phyloP scores from a whole-genome alignment of 2,797 vertebrate species.

The Tympanoctomys barrerae region DNA sequence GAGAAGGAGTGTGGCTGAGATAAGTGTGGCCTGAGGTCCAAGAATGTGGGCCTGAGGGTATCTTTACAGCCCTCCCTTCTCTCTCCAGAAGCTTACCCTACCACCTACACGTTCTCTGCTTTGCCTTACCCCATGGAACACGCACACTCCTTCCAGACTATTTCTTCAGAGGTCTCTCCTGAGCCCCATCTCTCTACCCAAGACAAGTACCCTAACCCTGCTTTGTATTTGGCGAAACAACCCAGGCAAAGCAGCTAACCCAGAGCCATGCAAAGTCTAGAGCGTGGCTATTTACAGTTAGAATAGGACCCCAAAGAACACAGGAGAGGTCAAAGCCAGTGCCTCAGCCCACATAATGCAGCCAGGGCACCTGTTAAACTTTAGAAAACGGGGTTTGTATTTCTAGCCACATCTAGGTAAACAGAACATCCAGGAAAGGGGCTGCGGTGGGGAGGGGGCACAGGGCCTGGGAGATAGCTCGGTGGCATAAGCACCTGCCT shows the following conservation, averaged over 20 bases:
- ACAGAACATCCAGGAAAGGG: not conserved
- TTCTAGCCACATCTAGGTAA: not conserved
- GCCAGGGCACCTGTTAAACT: not conserved
- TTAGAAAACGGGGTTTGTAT: not conserved
- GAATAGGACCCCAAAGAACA: not conserved
- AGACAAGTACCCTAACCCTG: accelerated
- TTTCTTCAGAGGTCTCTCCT: not conserved
- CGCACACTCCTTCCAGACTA: not conserved
- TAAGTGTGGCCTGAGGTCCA: not conserved
- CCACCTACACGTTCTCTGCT: not conserved
- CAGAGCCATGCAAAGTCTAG: not conserved
- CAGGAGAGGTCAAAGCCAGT: no score
- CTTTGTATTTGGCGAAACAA: not conserved
- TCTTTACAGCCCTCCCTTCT: not conserved
- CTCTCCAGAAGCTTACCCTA: not conserved
- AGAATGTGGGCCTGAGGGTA: not conserved
- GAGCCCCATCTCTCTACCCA: not conserved
- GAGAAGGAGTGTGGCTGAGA: not conserved
- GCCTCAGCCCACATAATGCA: not conserved
- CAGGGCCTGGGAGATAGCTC: no score
- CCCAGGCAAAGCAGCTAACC: not conserved
- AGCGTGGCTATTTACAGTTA: not conserved
- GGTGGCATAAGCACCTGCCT: no score
- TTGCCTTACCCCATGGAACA: not conserved
- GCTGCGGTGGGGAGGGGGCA: no score